Percentiles rank a stretch among this genome's conserved stretches.
These are phyloP conservation scores for Agelas oroides DNA, from an alignment of 37 sponge, comb jelly and placozoan genomes.

Conservation along the genomic window DNA sequence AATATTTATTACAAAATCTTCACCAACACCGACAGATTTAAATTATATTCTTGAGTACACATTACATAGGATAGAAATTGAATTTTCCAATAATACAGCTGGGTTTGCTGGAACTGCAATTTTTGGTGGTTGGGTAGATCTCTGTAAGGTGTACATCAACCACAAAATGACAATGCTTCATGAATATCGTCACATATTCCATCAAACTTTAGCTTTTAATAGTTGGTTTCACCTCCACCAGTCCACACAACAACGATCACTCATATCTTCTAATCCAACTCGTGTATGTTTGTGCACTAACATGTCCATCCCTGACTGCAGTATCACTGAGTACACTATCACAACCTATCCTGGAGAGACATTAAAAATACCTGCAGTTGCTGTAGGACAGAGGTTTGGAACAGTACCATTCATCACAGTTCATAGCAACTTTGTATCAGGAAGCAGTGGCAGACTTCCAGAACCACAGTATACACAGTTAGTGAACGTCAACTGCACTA, in stretches of 20 bases:
- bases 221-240: background rate
- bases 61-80: background rate
- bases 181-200: no score
- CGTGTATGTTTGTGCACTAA: slow-evolving; percentile 1
- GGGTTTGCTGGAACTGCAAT: background rate
- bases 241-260: background rate
- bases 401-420: background rate
- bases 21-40: no score
- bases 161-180: no score
- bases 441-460: no score
- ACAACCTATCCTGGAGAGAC: background rate
- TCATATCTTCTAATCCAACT: background rate
- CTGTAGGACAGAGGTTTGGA: background rate
- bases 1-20: no score
- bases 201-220: no score
- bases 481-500: background rate
- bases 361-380: background rate
- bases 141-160: background rate
- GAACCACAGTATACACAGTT: no score
- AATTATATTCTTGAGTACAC: no score
- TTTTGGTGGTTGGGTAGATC: background rate
- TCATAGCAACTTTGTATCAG: no score
- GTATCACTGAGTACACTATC: background rate
- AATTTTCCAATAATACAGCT: background rate
- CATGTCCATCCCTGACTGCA: background rate